Base-by-base conservation (phyloP, 2,888 invertebrate species). In the Crocallis elinguaria region DNA sequence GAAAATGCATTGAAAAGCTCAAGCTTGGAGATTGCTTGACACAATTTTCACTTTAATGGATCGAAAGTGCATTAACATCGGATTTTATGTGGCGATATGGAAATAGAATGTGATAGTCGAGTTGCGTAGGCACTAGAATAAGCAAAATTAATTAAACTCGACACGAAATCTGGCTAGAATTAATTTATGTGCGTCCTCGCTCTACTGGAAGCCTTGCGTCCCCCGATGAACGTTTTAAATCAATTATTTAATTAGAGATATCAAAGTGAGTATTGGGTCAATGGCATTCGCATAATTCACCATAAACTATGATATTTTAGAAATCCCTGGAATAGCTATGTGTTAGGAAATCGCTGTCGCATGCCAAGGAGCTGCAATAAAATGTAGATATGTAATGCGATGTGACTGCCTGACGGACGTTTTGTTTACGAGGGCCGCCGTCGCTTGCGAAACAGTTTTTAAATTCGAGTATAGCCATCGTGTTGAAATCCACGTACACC, bases 341-440 rank as follows among this genome's bases (percentile, higher is more conserved):
- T 60, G 73, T 82, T 75, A 77, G 69, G 78, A 79, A 82, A 79
- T 67, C 68, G 63, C 66, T 64, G 71, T 69, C 67, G 62, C 71
- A 69, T 81, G 84, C 81, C 82, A 79, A 78, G 73, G 73, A 73
- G 67, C 57, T 69, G 67, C 69, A 76, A 78, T 80, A 84, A 78
- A 79, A 77, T 74, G 65, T 68, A 66, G 62, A 58, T 59, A 61
- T 62, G 66, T 62, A 60, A 62, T 68, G 62, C 62, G 62, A 67
- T 65, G 62, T 42, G 67, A 61, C 60, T 59, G 66, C 64, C 66
- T 74, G 78, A 79, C 67, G 77, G 82, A 79, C 73, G 77, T 77
- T 75, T 73, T 80, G 82, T 86, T 84, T 81, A 85, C 77, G 76
- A 78, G 73, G 71, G 68, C 65, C 71, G 55, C 36, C 43, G 49